phyloP scores from a whole-genome alignment of 1,140 invertebrate genomes.

The Ridgeia piscesae region DNA sequence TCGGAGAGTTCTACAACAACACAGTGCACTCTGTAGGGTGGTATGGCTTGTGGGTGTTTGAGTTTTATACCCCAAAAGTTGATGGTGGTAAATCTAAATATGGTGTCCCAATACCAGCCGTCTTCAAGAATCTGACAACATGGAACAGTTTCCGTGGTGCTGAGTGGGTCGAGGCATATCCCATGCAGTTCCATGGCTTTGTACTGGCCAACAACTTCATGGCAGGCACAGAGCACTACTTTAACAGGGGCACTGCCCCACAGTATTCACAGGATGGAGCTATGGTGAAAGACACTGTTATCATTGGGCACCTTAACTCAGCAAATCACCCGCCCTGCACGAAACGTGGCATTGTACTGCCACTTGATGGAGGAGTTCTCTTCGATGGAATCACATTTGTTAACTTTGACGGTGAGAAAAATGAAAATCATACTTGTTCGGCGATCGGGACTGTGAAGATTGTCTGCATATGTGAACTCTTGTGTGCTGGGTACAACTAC shows the following conservation, averaged over 20 bases:
- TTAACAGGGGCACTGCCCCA: background rate
- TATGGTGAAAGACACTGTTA: slow-evolving; percentile 13
- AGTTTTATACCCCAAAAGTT: slow-evolving; percentile 39
- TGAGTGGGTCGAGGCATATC: slow-evolving; percentile 45
- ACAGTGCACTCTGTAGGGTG: slow-evolving; percentile 52
- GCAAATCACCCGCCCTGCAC: slow-evolving; percentile 2
- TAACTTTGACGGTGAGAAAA: slow-evolving; percentile 7
- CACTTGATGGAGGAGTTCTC: background rate
- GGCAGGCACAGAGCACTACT: slow-evolving; percentile 36
- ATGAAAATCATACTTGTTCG: slow-evolving; percentile 8
- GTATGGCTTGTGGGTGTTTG: slow-evolving; percentile 56
- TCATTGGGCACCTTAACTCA: slow-evolving; percentile 11
- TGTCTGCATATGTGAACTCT: background rate
- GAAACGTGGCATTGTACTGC: slow-evolving; percentile 3
- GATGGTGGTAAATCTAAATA: background rate
- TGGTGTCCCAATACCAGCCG: background rate
- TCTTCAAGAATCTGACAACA: slow-evolving; percentile 29
- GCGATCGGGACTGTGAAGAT: slow-evolving; percentile 5
- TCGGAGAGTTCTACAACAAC: slow-evolving; percentile 50
- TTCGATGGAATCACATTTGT: background rate
- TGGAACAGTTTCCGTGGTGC: slow-evolving; percentile 53
- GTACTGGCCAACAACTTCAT: slow-evolving; percentile 42
- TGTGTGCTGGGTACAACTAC: slow-evolving; percentile 13
- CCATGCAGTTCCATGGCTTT: slow-evolving; percentile 44
- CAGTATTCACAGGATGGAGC: slow-evolving; percentile 14